Conservation (phyloP, 2,113 vertebrate genomes). For the Myrmophylax atrothorax region DNA sequence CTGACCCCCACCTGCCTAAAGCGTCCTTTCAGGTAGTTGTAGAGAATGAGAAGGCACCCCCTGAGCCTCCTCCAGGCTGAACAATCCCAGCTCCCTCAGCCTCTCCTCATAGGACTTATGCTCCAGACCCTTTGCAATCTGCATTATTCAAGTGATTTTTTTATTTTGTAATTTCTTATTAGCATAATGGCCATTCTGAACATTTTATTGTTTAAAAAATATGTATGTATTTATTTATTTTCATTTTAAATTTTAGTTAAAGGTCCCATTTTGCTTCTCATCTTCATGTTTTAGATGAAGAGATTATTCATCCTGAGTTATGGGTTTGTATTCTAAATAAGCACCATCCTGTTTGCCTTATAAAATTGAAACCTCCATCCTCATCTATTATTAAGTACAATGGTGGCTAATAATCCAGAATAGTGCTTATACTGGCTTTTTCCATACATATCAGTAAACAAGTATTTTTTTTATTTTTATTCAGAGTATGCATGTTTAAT, state of each 20-base stretch:
- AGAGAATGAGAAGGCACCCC: not conserved
- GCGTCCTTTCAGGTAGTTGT: not conserved
- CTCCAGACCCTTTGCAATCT: not conserved
- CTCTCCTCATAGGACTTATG: not conserved
- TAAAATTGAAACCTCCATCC: not conserved
- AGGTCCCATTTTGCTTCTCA: not conserved
- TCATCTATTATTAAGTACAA: not conserved
- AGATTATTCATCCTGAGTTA: not conserved
- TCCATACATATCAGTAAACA: not conserved
- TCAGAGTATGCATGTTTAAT: not conserved
- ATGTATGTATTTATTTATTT: not conserved
- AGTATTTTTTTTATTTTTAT: not conserved
- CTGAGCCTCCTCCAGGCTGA: not conserved
- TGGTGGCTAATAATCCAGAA: not conserved
- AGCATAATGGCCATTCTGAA: not conserved
- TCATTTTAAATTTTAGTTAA: not conserved
- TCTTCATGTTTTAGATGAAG: not conserved
- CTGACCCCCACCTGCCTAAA: not conserved
- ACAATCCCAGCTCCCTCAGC: not conserved
- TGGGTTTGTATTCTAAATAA: not conserved
- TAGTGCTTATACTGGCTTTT: not conserved
- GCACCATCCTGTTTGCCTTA: not conserved
- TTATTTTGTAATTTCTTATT: not conserved
- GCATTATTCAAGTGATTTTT: not conserved
- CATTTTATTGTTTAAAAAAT: not conserved